A percentile compares a stretch with the other conserved stretches of the same genome.
These are phyloP conservation scores for Dioctria rufipes DNA, from an alignment of 2,888 invertebrate genomes.

Conservation along the genomic window DNA sequence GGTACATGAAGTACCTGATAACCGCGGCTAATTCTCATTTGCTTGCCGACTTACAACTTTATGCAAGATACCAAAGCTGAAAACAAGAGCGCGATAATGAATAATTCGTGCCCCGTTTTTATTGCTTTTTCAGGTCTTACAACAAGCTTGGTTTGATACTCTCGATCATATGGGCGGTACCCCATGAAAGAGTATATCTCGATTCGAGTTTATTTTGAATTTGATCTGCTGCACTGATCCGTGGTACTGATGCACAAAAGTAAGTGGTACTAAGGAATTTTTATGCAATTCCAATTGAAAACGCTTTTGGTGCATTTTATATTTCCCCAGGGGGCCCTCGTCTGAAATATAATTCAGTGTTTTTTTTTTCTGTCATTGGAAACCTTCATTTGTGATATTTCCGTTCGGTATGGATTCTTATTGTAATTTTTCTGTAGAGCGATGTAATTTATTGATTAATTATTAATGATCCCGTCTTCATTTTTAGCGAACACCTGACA, in stretches of 20 bases:
- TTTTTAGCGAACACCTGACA: too few relatives aligned
- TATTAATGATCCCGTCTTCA: neutral
- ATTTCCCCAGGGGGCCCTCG: conserved; percentile 36
- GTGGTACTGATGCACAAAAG: conserved; percentile 7
- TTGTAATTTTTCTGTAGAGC: neutral
- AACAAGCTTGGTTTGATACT: neutral
- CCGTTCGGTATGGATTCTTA: neutral
- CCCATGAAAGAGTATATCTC: neutral
- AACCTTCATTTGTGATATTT: too few relatives aligned
- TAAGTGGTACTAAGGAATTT: conserved; percentile 40
- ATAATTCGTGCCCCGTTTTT: neutral
- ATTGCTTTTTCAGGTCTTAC: neutral
- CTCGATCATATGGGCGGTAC: conserved; percentile 14
- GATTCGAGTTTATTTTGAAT: neutral
- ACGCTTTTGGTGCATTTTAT: conserved; percentile 19
- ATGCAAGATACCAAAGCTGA: conserved; percentile 20
- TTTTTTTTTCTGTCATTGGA: neutral
- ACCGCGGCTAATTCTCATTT: conserved; percentile 47
- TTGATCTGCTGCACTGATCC: neutral
- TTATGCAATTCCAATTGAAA: conserved; percentile 24
- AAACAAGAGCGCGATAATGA: conserved; percentile 32
- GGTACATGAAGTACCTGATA: conserved; percentile 39
- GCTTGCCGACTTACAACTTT: conserved; percentile 47
- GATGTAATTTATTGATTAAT: conserved; percentile 1
- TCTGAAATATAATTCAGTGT: conserved; percentile 22